phyloP scores from a whole-genome alignment of 64 coral and sea anemone species.

The Actinia equina region DNA sequence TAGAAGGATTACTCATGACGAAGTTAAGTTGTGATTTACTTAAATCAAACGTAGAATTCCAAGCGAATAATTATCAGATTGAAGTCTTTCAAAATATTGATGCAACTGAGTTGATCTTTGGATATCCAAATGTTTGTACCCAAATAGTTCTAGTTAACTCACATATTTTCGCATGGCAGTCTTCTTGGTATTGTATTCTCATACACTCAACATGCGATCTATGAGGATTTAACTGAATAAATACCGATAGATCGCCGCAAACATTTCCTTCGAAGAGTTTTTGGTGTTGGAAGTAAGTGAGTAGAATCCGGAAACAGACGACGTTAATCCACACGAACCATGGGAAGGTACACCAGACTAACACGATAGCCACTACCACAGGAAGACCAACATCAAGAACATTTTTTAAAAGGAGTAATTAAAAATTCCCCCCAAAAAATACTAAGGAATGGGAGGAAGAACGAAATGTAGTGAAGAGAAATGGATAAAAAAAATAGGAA shows the following conservation, averaged over 20 bases:
- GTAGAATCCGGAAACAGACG: background rate
- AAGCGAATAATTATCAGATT: background rate
- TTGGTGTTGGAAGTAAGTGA: background rate
- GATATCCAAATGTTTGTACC: background rate
- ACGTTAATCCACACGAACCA: background rate
- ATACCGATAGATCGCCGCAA: background rate
- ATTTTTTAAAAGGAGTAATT: background rate
- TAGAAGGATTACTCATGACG: background rate
- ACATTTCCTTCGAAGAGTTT: background rate
- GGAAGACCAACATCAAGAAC: background rate
- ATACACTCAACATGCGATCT: background rate
- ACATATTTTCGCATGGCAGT: constrained; percentile 6
- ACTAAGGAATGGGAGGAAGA: background rate
- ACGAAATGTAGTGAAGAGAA: background rate
- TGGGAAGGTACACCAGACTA: background rate
- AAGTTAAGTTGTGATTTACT: background rate
- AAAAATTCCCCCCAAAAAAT: background rate
- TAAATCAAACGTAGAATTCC: background rate
- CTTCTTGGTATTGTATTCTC: background rate
- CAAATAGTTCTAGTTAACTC: background rate
- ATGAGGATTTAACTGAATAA: background rate
- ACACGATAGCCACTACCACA: background rate
- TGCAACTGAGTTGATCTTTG: background rate
- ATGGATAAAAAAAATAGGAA: background rate
- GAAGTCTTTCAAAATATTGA: constrained; percentile 2